These are phyloP conservation scores for Phyllotreta cruciferae DNA, from an alignment of 2,888 invertebrate species.

Conservation along the genomic window DNA sequence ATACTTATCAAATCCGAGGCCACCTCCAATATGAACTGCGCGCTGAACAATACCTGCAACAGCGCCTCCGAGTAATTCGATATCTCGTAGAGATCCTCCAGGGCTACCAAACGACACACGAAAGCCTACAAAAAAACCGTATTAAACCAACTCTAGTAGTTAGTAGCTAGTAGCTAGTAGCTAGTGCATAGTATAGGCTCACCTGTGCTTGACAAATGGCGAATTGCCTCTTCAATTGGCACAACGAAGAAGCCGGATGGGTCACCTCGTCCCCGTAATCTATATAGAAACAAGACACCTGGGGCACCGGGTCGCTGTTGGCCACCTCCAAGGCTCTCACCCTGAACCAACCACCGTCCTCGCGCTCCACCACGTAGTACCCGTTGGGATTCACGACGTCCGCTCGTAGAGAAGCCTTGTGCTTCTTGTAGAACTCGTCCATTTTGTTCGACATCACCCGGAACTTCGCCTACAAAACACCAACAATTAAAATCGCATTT, in stretches of 20 bases:
- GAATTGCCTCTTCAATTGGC: conserved; percentile 69
- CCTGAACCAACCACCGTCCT: conserved; percentile 60
- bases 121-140: conserved; percentile 64
- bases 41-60: conserved; percentile 61
- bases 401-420: conserved; percentile 40
- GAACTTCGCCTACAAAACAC: conserved; percentile 55
- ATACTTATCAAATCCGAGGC: conserved; percentile 55
- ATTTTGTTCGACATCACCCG: conserved; percentile 56
- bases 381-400: conserved; percentile 51
- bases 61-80: conserved; percentile 54
- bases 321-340: conserved; percentile 57
- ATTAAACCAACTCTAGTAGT: neutral
- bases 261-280: conserved; percentile 77
- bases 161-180: neutral
- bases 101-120: conserved; percentile 71
- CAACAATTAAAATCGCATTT: neutral
- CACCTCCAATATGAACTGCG: conserved; percentile 60
- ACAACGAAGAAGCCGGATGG: conserved; percentile 65
- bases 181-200: too few species aligned
- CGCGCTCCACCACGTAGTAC: conserved; percentile 60
- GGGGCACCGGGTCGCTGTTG: conserved; percentile 35
- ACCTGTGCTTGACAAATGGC: conserved; percentile 74
- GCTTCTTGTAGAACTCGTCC: conserved; percentile 55
- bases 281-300: conserved; percentile 69
- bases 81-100: conserved; percentile 68